A percentile compares a stretch with the other conserved stretches of the same genome.
phyloP scores from a whole-genome alignment of 2,888 invertebrate genomes.

The Drosophila meridionalis region DNA sequence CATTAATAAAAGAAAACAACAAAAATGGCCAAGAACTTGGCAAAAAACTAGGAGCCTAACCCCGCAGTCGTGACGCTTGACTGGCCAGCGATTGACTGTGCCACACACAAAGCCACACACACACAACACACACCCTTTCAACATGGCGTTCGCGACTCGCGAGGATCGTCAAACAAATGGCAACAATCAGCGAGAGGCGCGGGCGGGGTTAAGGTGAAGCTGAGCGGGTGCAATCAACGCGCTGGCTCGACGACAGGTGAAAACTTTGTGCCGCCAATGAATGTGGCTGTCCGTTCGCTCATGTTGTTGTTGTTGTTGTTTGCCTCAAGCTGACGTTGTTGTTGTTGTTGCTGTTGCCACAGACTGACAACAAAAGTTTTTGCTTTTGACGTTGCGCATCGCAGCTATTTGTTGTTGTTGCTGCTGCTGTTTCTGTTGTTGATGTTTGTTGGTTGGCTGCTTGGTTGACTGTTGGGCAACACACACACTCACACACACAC shows the following conservation, averaged over 20 bases:
- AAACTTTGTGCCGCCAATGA: conserved; percentile 73
- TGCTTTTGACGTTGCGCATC: conserved; percentile 41
- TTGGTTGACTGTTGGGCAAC: conserved; percentile 52
- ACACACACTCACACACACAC: conserved; percentile 27
- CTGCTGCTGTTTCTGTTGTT: conserved; percentile 42
- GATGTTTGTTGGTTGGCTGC: conserved; percentile 69
- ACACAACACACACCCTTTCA: conserved; percentile 32
- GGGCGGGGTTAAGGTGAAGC: neutral
- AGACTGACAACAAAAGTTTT: conserved; percentile 70
- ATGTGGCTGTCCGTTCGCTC: conserved; percentile 41
- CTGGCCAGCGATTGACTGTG: conserved; percentile 39
- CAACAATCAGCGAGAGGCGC: conserved; percentile 59
- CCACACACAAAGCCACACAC: neutral
- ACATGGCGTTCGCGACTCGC: conserved; percentile 47
- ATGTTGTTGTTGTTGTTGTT: conserved; percentile 25
- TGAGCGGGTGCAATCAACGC: conserved; percentile 73
- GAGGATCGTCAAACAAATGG: conserved; percentile 69
- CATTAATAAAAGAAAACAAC: neutral
- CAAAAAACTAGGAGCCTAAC: conserved; percentile 3
- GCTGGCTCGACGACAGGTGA: conserved; percentile 71
- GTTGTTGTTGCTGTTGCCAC: conserved; percentile 54
- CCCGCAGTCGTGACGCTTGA: conserved; percentile 40
- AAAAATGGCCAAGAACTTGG: conserved; percentile 32
- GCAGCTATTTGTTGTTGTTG: conserved; percentile 38
- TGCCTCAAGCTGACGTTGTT: conserved; percentile 18